Evolutionary conservation across 2,888 invertebrate species (phyloP), one percentile per base, ranked within the genome.

Genomic region (Sycophila texana): DNA sequence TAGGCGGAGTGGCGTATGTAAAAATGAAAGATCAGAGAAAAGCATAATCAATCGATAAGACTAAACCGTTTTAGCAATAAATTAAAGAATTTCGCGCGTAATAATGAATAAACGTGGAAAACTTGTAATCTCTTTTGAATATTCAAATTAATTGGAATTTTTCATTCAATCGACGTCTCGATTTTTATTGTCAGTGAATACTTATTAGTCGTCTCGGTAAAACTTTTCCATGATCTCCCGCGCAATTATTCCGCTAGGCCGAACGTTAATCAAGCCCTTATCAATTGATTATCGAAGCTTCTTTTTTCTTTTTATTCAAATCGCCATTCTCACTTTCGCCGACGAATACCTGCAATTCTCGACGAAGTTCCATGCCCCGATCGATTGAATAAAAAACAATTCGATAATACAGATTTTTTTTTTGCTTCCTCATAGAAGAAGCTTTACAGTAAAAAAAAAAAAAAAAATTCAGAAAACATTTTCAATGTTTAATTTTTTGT

Each of bases 401-500:
- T 13, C 30, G 30, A 55, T 12, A 10, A 57, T 13, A 30, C 18
- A 2, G 20, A 7, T 57, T 18, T 39, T 26, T n/a, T n/a, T n/a
- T n/a, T n/a, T n/a, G n/a, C n/a, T n/a, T n/a, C n/a, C n/a, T n/a
- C n/a, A n/a, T n/a, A n/a, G n/a, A n/a, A n/a, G n/a, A n/a, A n/a
- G n/a, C n/a, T n/a, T n/a, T n/a, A n/a, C n/a, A n/a, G n/a, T n/a
- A n/a, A n/a, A n/a, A n/a, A n/a, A n/a, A n/a, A 49, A 57, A 20
- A 26, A 39, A 49, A 65, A 63, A 71, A 39, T n/a, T 14, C 26
- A n/a, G n/a, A n/a, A n/a, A n/a, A n/a, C n/a, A 5, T 57, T 74
- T 74, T 74, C 65, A 83, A 81, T 77, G 1, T 26, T 26, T n/a
- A n/a, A n/a, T n/a, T 26, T 26, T 26, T 26, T 26, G 26, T 26